Evolutionary conservation across 2,888 invertebrate genomes (phyloP).

Genomic region (Trissolcus japonicus): DNA sequence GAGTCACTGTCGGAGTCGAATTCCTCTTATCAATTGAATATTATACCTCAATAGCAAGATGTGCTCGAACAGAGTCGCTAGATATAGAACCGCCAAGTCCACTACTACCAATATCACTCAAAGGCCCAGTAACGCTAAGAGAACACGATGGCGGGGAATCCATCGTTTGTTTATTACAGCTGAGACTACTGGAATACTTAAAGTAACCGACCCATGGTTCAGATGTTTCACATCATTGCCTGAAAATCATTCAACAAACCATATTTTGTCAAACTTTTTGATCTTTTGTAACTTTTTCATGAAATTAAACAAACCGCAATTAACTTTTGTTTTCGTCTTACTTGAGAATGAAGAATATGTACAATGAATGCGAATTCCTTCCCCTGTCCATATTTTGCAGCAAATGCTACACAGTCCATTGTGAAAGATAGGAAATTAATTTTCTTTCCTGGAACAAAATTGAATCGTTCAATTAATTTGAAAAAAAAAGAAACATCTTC

Average conservation of each 20-base stretch:
- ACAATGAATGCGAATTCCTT: constrained; percentile 59
- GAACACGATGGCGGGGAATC: constrained; percentile 88
- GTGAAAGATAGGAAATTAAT: constrained; percentile 56
- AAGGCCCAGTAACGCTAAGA: constrained; percentile 85
- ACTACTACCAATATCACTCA: constrained; percentile 86
- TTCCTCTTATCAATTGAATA: constrained; percentile 3
- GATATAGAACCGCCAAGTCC: constrained; percentile 86
- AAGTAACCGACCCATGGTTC: constrained; percentile 62
- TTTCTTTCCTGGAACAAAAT: constrained; percentile 40
- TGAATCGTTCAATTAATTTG: too few species aligned
- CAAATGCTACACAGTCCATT: constrained; percentile 67
- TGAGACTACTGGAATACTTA: constrained; percentile 60
- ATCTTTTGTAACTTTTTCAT: not conserved
- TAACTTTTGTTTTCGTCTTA: constrained; percentile 44
- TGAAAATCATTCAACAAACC: constrained; percentile 36
- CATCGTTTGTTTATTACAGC: constrained; percentile 76
- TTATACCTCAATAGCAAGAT: constrained; percentile 82
- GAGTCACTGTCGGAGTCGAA: not conserved
- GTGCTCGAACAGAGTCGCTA: constrained; percentile 84
- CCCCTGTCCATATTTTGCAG: constrained; percentile 61
- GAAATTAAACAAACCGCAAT: not conserved
- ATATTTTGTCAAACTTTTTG: not conserved
- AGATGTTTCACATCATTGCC: constrained; percentile 68
- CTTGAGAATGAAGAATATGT: constrained; percentile 65
- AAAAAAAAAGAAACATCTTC: too few species aligned